These are phyloP conservation scores for Platichthys stellatus DNA, from an alignment of 2,113 vertebrate genomes.

Conservation along the genomic window DNA sequence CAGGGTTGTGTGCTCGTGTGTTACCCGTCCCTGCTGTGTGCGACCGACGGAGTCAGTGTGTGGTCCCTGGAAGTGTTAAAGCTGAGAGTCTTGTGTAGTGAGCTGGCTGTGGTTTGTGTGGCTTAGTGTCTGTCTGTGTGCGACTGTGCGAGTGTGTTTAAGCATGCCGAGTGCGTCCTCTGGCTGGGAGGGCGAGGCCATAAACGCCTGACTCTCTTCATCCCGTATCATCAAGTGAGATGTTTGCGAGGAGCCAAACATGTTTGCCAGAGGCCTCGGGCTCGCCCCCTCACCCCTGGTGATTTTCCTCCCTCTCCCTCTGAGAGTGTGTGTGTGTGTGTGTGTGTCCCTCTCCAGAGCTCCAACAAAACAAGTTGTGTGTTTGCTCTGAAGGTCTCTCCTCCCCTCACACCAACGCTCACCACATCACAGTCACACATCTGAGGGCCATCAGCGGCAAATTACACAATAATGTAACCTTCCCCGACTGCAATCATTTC, in stretches of 20 bases:
- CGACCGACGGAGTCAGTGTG: constrained; percentile 65
- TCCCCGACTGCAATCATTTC: constrained; percentile 56
- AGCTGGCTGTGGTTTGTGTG: constrained; percentile 71
- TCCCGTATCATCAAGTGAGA: constrained; percentile 74
- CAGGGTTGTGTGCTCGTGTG: not conserved
- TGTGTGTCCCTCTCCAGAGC: constrained; percentile 5
- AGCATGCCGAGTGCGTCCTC: constrained; percentile 34
- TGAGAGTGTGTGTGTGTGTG: constrained; percentile 19
- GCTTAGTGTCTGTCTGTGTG: constrained; percentile 56
- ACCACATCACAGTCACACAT: constrained; percentile 59
- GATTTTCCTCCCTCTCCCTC: constrained; percentile 5
- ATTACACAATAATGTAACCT: constrained; percentile 59
- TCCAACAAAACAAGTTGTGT: constrained; percentile 16
- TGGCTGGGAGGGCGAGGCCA: constrained; percentile 58
- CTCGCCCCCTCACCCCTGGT: constrained; percentile 9
- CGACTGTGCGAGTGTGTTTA: constrained; percentile 46
- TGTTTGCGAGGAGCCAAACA: constrained; percentile 72
- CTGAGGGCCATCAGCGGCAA: constrained; percentile 62
- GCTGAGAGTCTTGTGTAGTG: constrained; percentile 61
- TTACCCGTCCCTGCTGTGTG: constrained; percentile 18
- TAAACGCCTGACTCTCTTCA: constrained; percentile 68
- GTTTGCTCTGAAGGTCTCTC: constrained; percentile 18
- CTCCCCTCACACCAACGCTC: constrained; percentile 40
- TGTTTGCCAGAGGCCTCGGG: constrained; percentile 56
- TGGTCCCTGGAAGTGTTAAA: constrained; percentile 81